Conservation (phyloP, 2,113 vertebrate genomes). For the Microtus ochrogaster region DNA sequence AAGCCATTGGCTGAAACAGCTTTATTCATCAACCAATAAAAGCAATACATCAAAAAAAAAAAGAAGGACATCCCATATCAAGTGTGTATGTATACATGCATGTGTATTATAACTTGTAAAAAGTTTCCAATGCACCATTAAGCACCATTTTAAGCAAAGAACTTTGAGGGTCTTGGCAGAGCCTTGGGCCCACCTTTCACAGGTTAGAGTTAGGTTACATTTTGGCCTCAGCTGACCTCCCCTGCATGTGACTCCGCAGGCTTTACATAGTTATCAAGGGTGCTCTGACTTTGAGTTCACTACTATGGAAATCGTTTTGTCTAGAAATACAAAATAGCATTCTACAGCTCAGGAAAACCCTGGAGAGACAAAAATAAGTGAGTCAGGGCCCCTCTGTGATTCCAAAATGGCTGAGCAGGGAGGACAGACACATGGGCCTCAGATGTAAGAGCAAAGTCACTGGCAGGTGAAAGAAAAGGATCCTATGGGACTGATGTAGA, state of each 20-base stretch:
- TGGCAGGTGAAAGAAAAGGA: not conserved
- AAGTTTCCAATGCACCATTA: not conserved
- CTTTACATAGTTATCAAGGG: not conserved
- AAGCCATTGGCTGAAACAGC: too few relatives aligned
- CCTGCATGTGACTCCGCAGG: not conserved
- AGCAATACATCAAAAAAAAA: too few relatives aligned
- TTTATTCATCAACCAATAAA: too few relatives aligned
- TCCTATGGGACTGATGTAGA: not conserved
- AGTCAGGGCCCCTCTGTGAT: not conserved
- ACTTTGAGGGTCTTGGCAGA: not conserved
- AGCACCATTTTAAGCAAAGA: not conserved
- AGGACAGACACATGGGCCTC: not conserved
- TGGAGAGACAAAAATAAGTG: not conserved
- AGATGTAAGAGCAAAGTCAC: not conserved
- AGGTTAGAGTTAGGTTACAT: not conserved
- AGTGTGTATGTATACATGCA: not conserved
- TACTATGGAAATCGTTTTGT: not conserved
- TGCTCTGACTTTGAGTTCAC: not conserved
- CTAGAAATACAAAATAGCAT: conserved; percentile 22
- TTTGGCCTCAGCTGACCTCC: not conserved
- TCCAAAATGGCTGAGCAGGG: not conserved
- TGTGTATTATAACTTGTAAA: not conserved
- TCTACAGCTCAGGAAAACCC: not conserved
- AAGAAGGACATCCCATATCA: too few relatives aligned
- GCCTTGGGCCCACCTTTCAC: not conserved